phyloP scores from a whole-genome alignment of 92 coral and sea anemone species.

The Pocillopora grandis region DNA sequence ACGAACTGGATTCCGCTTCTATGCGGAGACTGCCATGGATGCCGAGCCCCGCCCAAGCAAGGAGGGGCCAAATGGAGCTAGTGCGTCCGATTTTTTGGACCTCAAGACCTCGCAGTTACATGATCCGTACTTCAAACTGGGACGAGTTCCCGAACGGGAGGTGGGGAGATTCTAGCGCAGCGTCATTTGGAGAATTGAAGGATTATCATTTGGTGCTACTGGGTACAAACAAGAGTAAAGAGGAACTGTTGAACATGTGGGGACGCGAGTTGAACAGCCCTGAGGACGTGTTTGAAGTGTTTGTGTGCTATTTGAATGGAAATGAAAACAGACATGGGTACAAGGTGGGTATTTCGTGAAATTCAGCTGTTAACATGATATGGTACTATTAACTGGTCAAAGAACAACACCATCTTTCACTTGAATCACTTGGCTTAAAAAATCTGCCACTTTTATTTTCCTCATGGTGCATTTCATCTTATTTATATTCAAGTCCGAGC shows the following conservation, averaged over 20 bases:
- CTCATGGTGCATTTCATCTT: too few species aligned
- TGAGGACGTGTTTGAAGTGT: constrained; percentile 67
- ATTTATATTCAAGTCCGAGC: too few species aligned
- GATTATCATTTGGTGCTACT: constrained; percentile 76
- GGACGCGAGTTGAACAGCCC: constrained; percentile 65
- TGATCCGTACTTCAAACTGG: constrained; percentile 86
- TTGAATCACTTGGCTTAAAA: too few species aligned
- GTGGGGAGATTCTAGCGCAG: constrained; percentile 85
- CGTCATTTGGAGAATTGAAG: constrained; percentile 84
- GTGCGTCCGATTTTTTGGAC: constrained; percentile 95
- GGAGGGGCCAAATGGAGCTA: constrained; percentile 65
- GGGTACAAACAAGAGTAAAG: constrained; percentile 51
- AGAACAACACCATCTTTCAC: too few species aligned
- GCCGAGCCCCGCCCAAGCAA: constrained; percentile 52
- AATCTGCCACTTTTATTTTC: too few species aligned
- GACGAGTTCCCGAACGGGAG: constrained; percentile 86
- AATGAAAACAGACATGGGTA: constrained; percentile 67
- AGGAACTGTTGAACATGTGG: constrained; percentile 80
- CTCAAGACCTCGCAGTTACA: constrained; percentile 80
- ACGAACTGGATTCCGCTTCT: constrained; percentile 23
- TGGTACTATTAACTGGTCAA: too few species aligned
- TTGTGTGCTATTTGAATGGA: constrained; percentile 82
- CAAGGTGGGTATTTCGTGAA: constrained; percentile 45
- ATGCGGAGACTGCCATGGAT: constrained; percentile 66
- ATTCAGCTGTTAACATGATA: background rate